Conservation (phyloP, 2,797 vertebrate species). For the Phaenicophaeus curvirostris region DNA sequence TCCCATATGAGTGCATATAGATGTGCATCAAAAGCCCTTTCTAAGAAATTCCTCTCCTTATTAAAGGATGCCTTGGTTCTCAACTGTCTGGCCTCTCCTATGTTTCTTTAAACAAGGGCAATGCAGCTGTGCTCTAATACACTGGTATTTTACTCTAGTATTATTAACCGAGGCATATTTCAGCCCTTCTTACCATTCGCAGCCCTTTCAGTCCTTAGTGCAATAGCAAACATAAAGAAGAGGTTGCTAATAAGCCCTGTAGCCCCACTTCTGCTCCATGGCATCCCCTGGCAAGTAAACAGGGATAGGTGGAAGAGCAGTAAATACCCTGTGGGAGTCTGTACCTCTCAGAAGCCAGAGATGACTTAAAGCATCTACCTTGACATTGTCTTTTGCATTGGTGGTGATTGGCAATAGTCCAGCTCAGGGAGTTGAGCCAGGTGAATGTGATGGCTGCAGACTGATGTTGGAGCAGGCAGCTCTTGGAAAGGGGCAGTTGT, state of each 20-base stretch:
- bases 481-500: rapidly evolving
- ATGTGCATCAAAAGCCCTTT: not conserved
- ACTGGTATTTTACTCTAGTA: not conserved
- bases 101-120: not conserved
- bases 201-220: not conserved
- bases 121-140: not conserved
- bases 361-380: not conserved
- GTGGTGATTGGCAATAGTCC: not conserved
- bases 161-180: not conserved
- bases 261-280: rapidly evolving
- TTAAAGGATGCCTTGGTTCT: not conserved
- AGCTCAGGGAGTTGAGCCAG: not conserved
- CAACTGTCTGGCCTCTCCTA: not conserved
- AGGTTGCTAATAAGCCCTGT: not conserved
- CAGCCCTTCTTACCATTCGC: not conserved
- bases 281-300: not conserved
- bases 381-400: not conserved
- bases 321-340: not conserved
- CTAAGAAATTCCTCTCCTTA: not conserved
- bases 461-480: not conserved
- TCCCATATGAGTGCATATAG: rapidly evolving
- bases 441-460: rapidly evolving
- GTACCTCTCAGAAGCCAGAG: not conserved
- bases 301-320: not conserved
- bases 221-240: not conserved